phyloP scores from a whole-genome alignment of 2,888 invertebrate species.

The Spatulosminthurus flaviceps region DNA sequence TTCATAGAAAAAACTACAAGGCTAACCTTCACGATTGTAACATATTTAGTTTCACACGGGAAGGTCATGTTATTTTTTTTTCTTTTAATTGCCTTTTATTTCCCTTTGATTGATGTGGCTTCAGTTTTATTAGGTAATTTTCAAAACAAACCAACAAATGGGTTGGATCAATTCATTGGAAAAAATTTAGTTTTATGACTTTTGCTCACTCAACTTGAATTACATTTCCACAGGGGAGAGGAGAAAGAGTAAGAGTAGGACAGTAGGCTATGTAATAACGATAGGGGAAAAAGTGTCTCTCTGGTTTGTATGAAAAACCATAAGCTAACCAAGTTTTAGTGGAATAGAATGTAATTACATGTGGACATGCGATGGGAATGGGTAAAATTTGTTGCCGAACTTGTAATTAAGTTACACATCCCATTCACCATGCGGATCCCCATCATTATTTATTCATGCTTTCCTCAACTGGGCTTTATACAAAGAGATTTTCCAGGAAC shows the following conservation, averaged over 20 bases:
- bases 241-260: no score
- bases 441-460: background rate
- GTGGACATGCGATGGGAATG: conserved; percentile 8
- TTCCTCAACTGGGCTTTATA: background rate
- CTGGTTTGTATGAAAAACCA: background rate
- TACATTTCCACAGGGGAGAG: no score
- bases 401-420: conserved; percentile 15
- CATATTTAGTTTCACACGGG: background rate
- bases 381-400: background rate
- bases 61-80: background rate
- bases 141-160: no score
- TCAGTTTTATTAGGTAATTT: no score
- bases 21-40: background rate
- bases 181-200: no score
- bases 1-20: background rate
- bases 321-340: background rate
- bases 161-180: no score
- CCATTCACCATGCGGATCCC: background rate
- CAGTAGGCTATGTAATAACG: background rate
- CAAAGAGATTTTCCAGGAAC: no score
- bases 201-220: no score
- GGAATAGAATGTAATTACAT: background rate
- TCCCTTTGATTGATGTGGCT: no score
- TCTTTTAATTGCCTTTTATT: no score
- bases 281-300: background rate